phyloP scores from a whole-genome alignment of 1,140 invertebrate genomes.

The Trichonephila clavata region DNA sequence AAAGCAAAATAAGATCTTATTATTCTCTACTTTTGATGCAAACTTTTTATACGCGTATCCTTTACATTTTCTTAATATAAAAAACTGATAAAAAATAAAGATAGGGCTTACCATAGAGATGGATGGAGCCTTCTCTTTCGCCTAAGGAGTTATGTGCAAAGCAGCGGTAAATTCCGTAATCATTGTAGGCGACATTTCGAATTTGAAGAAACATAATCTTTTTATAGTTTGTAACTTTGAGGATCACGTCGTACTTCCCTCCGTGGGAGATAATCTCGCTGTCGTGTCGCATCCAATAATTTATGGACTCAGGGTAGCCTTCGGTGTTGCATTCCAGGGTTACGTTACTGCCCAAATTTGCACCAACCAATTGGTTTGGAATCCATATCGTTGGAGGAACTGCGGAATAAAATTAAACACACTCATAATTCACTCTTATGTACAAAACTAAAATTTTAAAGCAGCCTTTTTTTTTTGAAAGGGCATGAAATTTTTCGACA shows the following conservation, averaged over 20 bases:
- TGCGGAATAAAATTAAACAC: constrained; percentile 56
- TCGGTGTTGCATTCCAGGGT: constrained; percentile 82
- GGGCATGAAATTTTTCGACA: too few species aligned
- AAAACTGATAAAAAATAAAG: neutral
- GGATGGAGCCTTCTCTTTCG: constrained; percentile 94
- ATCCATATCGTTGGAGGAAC: constrained; percentile 83
- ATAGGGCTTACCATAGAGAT: constrained; percentile 90
- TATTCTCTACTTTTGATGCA: too few species aligned
- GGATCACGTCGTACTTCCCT: constrained; percentile 67
- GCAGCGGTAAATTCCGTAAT: constrained; percentile 93
- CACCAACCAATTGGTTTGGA: constrained; percentile 82
- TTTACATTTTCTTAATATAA: too few species aligned
- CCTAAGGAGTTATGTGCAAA: constrained; percentile 95
- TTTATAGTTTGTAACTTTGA: constrained; percentile 74
- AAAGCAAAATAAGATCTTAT: too few species aligned
- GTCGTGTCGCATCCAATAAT: constrained; percentile 79
- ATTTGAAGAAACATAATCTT: constrained; percentile 78
- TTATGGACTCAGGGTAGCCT: constrained; percentile 78
- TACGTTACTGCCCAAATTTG: constrained; percentile 80
- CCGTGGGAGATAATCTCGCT: constrained; percentile 65
- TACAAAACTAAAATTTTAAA: neutral
- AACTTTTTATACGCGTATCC: too few species aligned
- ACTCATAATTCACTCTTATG: neutral
- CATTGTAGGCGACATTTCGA: constrained; percentile 80
- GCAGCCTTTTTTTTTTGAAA: too few species aligned